Evolutionary conservation across 2,888 invertebrate genomes (phyloP).

Genomic region (Netelia inedita): DNA sequence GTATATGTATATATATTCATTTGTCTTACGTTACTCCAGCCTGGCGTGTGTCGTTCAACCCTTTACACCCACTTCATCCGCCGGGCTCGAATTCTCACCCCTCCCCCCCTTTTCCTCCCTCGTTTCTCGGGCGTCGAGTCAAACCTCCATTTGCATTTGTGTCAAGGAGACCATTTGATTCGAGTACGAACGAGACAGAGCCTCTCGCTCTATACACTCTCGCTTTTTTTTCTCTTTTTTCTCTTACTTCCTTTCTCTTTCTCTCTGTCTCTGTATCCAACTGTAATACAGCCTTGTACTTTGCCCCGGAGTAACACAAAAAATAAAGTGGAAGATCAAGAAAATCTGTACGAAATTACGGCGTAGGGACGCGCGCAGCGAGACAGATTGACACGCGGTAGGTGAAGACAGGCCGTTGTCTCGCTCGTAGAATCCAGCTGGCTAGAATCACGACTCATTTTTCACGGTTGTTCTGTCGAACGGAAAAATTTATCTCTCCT

Average conservation of each 20-base stretch:
- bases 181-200: conserved; percentile 27
- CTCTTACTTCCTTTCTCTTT: neutral
- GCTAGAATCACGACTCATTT: conserved; percentile 22
- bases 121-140: conserved; percentile 10
- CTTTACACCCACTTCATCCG: neutral
- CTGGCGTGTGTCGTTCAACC: conserved; percentile 18
- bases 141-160: conserved; percentile 40
- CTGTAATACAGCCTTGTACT: conserved; percentile 25
- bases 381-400: no score
- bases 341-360: no score
- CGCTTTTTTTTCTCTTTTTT: conserved; percentile 17
- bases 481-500: conserved; percentile 31
- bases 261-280: neutral
- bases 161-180: conserved; percentile 48
- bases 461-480: conserved; percentile 20
- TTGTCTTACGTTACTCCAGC: neutral
- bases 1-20: neutral
- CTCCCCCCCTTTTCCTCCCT: neutral
- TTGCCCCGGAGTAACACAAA: neutral
- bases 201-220: neutral
- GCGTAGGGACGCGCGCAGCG: no score
- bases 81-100: neutral
- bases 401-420: no score
- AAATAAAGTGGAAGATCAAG: no score
- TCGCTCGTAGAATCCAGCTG: no score